Evolutionary conservation across 2,888 invertebrate genomes (phyloP).

Genomic region (Platycnemis pennipes): DNA sequence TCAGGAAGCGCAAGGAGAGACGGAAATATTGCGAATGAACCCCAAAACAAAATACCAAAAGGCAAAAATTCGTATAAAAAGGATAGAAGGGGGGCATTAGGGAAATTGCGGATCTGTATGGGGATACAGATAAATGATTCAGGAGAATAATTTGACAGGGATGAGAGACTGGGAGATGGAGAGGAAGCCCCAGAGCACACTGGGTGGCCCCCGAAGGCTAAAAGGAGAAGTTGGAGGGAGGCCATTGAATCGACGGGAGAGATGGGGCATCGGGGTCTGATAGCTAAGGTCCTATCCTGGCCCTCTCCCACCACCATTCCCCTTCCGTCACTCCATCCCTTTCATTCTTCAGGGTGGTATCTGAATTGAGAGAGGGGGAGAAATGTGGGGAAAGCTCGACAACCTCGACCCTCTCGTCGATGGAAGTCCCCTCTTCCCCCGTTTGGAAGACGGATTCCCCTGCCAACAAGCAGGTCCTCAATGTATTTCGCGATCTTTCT

Average conservation of each 20-base stretch:
- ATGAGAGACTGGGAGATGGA: too few species aligned
- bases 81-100: too few species aligned
- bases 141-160: neutral
- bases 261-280: neutral
- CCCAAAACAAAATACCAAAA: neutral
- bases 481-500: slow-evolving; percentile 27
- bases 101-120: neutral
- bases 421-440: neutral
- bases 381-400: neutral
- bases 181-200: neutral
- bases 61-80: too few species aligned
- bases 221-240: neutral
- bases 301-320: neutral
- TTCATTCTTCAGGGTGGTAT: neutral
- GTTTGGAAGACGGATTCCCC: slow-evolving; percentile 1
- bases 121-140: neutral
- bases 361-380: neutral
- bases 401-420: neutral
- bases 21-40: neutral
- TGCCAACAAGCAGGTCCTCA: neutral
- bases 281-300: neutral
- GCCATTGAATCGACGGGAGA: neutral
- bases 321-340: neutral
- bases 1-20: neutral
- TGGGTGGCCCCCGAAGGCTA: neutral